Evolutionary conservation across 1,140 invertebrate genomes (phyloP), one percentile per base, ranked within the genome.

Genomic region (Drosophila subpulchrella): DNA sequence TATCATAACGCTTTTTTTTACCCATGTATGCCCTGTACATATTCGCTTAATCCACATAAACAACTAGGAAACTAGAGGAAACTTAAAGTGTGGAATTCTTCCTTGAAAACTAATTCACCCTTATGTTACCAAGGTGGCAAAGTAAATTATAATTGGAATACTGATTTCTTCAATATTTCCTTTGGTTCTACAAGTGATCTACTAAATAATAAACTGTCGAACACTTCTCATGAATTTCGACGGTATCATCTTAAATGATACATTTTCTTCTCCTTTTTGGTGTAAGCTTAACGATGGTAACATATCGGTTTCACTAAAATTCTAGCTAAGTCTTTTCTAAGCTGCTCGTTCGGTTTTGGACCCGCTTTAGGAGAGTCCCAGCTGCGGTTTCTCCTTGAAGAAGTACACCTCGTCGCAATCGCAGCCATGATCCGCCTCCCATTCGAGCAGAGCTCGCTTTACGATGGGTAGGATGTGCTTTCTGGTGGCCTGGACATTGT

Each of bases 381-480:
- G 53, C 20, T 85, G 75, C n/a, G 81, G 81, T 38, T 86, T 85
- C 57, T 82, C 78, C 66, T 86, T 79, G 36, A 88, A 88, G 27
- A 82, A 82, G 65, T 78, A 82, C 0, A 88, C 79, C 20, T 88
- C 80, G 1, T 89, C 67, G 59, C 79, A 81, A 36, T 86, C 75
- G 20, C 77, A 78, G 3, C 15, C 41, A 11, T 72, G 72, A 0
- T 79, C 39, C 5, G 59, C 53, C 50, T 89, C 84, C 78, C 81
- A 73, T 0, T 88, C 70, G 12, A 74, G 76, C 59, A 93, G 77
- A 36, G 90, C 90, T 38, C 91, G 90, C 84, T 93, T 93, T 65
- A 95, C 83, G 59, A 95, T 92, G 32, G 95, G 95, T 59, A 95
- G 73, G 71, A 95, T 93, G 85, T 95, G 94, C 92, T 95, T 95